Evolutionary conservation across 2,113 vertebrate species (phyloP).

Genomic region (Amia ocellicauda): DNA sequence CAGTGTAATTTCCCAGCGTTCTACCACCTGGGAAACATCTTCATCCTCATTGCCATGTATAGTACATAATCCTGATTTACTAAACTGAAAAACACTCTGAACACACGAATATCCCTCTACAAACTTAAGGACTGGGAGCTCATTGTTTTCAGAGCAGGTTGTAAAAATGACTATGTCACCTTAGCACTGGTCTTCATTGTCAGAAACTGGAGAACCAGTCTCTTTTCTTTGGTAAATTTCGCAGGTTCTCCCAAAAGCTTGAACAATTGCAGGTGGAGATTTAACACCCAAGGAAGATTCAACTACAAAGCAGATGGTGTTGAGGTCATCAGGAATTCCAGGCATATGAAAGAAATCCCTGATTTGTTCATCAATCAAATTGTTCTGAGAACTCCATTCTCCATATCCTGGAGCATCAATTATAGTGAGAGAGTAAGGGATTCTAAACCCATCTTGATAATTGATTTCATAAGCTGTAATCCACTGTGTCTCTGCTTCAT

Average conservation of each 20-base stretch:
- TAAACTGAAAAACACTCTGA: not conserved
- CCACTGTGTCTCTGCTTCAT: conserved; percentile 21
- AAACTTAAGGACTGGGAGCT: not conserved
- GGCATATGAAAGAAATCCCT: conserved; percentile 11
- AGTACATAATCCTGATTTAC: not conserved
- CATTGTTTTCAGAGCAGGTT: not conserved
- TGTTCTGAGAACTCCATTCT: conserved; percentile 21
- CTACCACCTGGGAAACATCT: not conserved
- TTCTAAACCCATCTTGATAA: not conserved
- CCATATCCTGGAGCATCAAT: conserved; percentile 39
- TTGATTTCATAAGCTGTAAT: conserved; percentile 27
- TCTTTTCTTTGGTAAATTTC: not conserved
- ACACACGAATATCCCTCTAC: not conserved
- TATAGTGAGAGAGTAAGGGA: conserved; percentile 33
- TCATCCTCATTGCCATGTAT: not conserved
- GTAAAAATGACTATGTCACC: not conserved
- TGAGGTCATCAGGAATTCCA: conserved; percentile 14
- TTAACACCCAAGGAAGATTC: conserved; percentile 14
- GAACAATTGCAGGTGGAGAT: not conserved
- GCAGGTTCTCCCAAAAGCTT: not conserved
- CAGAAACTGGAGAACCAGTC: not conserved
- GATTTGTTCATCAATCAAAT: conserved; percentile 12
- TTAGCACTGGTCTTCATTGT: not conserved
- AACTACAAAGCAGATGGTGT: conserved; percentile 28
- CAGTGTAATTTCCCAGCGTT: not conserved